Evolutionary conservation across 2,888 invertebrate species (phyloP).

Genomic region (Drosophila putrida): DNA sequence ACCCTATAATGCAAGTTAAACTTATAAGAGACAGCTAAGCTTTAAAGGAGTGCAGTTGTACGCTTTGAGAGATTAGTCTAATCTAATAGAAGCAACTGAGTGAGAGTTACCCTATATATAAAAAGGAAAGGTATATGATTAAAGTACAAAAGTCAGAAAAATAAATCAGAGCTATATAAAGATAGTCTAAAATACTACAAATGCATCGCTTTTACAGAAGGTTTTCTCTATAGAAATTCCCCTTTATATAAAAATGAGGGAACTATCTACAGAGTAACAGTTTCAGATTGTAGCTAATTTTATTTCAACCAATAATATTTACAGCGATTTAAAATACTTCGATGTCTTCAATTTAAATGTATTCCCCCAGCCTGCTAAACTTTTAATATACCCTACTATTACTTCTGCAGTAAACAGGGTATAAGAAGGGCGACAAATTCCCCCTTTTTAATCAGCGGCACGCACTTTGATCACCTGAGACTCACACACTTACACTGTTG

Average conservation of each 20-base stretch:
- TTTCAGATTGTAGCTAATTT: too few species aligned
- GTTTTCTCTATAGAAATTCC: too few species aligned
- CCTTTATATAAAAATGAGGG: too few species aligned
- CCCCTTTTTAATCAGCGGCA: constrained; percentile 79
- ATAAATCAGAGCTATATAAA: neutral
- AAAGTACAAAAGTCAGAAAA: neutral
- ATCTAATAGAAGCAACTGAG: neutral
- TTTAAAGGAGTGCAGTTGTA: neutral
- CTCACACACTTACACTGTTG: constrained; percentile 11
- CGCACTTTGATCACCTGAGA: constrained; percentile 71
- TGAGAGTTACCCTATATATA: neutral
- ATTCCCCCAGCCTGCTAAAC: neutral
- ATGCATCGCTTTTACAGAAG: too few species aligned
- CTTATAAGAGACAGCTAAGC: neutral
- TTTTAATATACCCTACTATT: constrained; percentile 18
- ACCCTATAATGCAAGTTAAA: constrained; percentile 23
- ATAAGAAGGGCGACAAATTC: constrained; percentile 78
- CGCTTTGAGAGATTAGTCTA: too few species aligned
- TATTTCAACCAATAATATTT: too few species aligned
- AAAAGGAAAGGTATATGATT: too few species aligned
- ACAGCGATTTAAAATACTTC: too few species aligned
- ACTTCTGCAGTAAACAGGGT: constrained; percentile 30
- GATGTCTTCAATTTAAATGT: too few species aligned
- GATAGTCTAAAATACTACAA: neutral
- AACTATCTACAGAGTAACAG: too few species aligned